Conservation (phyloP, 1,140 invertebrate species). For the Melipona quadrifasciata region DNA sequence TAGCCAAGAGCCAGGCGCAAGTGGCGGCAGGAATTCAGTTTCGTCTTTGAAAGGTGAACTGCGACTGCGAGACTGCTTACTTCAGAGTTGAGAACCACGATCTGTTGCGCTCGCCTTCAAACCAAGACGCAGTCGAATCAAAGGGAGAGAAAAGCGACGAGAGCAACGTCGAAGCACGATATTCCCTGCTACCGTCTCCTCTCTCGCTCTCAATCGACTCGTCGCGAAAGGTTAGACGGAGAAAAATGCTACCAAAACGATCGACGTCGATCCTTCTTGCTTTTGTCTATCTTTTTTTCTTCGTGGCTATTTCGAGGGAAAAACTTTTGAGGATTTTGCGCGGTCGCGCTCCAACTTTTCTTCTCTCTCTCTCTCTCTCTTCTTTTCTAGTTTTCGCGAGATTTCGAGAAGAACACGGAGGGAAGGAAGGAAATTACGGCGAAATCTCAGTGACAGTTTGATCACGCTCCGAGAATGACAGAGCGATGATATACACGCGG, state of each 20-base stretch:
- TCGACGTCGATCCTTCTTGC: background rate
- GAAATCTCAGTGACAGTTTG: background rate
- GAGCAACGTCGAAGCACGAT: constrained; percentile 31
- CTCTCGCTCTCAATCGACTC: background rate
- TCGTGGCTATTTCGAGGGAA: constrained; percentile 11
- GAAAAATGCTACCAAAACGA: constrained; percentile 11
- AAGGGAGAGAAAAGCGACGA: constrained; percentile 36
- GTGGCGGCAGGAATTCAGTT: background rate
- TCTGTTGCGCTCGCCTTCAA: constrained; percentile 36
- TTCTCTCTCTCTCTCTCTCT: background rate
- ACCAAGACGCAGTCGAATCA: constrained; percentile 38
- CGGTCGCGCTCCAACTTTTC: background rate
- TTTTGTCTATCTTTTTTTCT: background rate
- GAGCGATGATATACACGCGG: too few species aligned
- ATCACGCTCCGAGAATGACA: background rate
- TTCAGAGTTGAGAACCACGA: constrained; percentile 49
- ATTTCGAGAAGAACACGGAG: background rate
- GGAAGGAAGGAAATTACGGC: background rate
- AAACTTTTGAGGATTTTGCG: constrained; percentile 27
- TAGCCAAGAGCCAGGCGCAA: background rate
- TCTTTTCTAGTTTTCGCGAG: background rate
- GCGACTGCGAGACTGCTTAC: constrained; percentile 30
- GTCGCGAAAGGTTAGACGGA: background rate
- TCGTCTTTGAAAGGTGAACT: constrained; percentile 29
- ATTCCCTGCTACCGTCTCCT: background rate